A percentile compares a stretch with the other conserved stretches of the same genome.
Evolutionary conservation across 2,888 invertebrate genomes (phyloP).

Genomic region (Metallyticus violacea): DNA sequence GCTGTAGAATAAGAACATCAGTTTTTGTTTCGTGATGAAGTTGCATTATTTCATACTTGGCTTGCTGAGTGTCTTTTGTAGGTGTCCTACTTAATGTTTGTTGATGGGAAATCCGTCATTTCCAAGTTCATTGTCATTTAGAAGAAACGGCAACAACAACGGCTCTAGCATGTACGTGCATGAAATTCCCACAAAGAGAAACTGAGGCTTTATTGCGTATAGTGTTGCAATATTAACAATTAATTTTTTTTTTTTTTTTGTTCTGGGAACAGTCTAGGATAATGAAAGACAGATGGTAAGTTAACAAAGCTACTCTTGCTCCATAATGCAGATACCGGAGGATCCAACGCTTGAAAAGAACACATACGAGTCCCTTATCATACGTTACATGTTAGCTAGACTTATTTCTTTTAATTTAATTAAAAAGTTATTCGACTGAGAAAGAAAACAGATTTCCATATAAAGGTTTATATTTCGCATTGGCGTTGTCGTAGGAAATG

Average conservation of each 20-base stretch:
- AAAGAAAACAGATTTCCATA: no score
- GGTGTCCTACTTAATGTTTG: not conserved
- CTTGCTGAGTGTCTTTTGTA: not conserved
- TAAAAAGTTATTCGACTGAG: no score
- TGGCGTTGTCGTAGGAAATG: no score
- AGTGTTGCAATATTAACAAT: not conserved
- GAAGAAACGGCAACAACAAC: not conserved
- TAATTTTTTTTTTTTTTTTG: not conserved
- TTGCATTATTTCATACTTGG: not conserved
- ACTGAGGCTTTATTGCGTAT: not conserved
- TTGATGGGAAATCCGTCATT: not conserved
- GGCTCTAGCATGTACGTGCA: not conserved
- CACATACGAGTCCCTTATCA: not conserved
- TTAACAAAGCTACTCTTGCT: not conserved
- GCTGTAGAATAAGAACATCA: no score
- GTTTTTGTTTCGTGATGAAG: not conserved
- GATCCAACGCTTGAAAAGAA: no score
- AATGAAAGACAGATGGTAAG: not conserved
- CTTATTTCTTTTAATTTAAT: no score
- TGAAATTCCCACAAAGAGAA: not conserved
- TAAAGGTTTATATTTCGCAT: no score
- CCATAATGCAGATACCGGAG: not conserved
- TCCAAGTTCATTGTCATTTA: conserved; percentile 10
- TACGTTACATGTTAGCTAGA: no score
- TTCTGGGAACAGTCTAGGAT: not conserved